These are phyloP conservation scores for Lacerta agilis DNA, from an alignment of 2,797 vertebrate genomes.

Conservation along the genomic window DNA sequence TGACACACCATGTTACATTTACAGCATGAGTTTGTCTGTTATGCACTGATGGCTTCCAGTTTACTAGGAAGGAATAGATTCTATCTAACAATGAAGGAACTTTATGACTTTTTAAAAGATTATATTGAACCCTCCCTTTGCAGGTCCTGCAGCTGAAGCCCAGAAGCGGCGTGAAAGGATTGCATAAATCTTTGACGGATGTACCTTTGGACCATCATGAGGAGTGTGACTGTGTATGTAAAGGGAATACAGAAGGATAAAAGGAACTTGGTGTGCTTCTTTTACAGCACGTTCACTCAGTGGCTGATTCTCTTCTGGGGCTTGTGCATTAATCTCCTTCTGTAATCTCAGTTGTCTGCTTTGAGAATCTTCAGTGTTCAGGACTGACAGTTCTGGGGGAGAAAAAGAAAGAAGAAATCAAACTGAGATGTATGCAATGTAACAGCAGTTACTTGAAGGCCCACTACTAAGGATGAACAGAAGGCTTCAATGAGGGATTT, in stretches of 20 bases:
- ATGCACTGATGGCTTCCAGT: background rate
- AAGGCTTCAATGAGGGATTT: conserved; percentile 69
- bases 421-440: conserved; percentile 63
- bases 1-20: background rate
- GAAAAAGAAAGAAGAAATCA: conserved; percentile 68
- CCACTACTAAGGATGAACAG: conserved; percentile 70
- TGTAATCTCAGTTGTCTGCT: conserved; percentile 77
- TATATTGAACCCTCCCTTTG: conserved; percentile 51
- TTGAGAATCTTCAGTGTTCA: conserved; percentile 74
- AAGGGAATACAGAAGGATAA: conserved; percentile 87
- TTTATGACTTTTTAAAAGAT: conserved; percentile 46
- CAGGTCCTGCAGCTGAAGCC: conserved; percentile 95
- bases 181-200: conserved; percentile 94
- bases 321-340: conserved; percentile 74
- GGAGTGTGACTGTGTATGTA: conserved; percentile 94
- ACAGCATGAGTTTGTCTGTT: background rate
- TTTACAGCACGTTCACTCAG: conserved; percentile 66
- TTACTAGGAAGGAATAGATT: conserved; percentile 8
- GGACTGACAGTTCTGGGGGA: conserved; percentile 70
- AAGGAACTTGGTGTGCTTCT: conserved; percentile 30
- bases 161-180: conserved; percentile 83
- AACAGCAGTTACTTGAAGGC: conserved; percentile 68
- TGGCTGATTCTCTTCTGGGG: conserved; percentile 70
- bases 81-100: background rate
- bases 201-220: conserved; percentile 96